phyloP scores from a whole-genome alignment of 1,140 invertebrate genomes.

The Camponotus pennsylvanicus region DNA sequence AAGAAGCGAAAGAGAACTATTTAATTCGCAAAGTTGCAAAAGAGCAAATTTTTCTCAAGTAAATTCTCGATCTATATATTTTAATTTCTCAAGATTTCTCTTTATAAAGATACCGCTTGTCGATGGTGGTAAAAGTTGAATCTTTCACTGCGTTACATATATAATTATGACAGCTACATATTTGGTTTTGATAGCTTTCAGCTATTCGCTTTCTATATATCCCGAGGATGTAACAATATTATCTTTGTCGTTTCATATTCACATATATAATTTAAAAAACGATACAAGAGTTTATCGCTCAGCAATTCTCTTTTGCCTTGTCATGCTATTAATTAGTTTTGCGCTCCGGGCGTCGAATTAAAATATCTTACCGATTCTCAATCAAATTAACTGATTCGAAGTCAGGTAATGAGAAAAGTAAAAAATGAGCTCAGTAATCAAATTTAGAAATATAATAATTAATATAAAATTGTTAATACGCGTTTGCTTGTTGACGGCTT shows the following conservation, averaged over 20 bases:
- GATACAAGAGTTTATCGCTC: neutral
- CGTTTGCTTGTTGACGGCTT: neutral
- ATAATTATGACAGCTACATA: neutral
- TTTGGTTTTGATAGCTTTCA: conserved; percentile 23
- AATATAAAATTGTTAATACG: neutral
- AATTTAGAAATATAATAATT: neutral
- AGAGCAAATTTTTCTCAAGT: neutral
- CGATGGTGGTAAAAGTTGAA: conserved; percentile 26
- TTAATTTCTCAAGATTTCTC: neutral
- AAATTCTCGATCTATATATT: neutral
- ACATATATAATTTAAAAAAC: conserved; percentile 31
- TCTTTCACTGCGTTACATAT: neutral
- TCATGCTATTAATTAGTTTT: conserved; percentile 25
- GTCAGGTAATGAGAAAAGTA: too few species aligned
- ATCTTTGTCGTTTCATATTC: conserved; percentile 43
- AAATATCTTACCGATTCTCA: conserved; percentile 22
- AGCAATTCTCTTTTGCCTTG: neutral
- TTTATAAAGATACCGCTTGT: neutral
- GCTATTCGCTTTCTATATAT: neutral
- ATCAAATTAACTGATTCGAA: neutral
- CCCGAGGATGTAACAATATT: conserved; percentile 45
- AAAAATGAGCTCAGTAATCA: neutral
- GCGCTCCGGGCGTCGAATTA: neutral
- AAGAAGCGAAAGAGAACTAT: neutral
- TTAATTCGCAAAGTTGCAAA: neutral